Evolutionary conservation across 2,888 invertebrate genomes (phyloP), one percentile per base, ranked within the genome.

Genomic region (Eristalis arbustorum): DNA sequence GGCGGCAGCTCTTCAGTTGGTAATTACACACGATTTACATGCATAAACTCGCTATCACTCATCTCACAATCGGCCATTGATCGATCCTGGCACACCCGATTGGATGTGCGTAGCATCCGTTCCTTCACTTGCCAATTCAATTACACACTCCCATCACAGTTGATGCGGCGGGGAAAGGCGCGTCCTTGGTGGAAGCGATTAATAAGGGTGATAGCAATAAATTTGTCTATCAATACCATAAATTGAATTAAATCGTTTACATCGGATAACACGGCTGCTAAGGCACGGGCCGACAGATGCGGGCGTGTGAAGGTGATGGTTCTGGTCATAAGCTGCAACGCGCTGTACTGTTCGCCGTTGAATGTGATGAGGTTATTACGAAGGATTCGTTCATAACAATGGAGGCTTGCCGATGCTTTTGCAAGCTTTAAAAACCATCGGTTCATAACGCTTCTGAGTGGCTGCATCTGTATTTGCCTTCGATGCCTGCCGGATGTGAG

Each of bases 181-280:
- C 74, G 68, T 77, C 49, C 84, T 18, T 18, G 1, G 59, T 85
- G 84, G 56, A 77, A 69, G 72, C 85, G 85, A 85, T 85, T 85
- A 85, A 85, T 85, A 84, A 80, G 78, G 88, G 75, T 79, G 84
- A 88, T 88, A 82, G 88, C 88, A 88, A 88, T 88, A 88, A 88
- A 88, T 88, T 88, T 88, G 88, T 88, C 88, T 88, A 88, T 88
- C 88, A 88, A 84, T 88, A 88, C 76, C 84, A 88, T 88, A 88
- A 88, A 88, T 88, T 88, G 88, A 88, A 88, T 88, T 88, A 88
- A 88, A 88, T 88, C 84, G 88, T 88, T 88, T 82, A 88, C 88
- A 88, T 84, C 88, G 82, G 88, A 88, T 84, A 88, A 84, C 84
- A 88, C 73, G 56, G 42, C 69, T 40, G 82, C 56, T 68, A 72